phyloP scores from a whole-genome alignment of 2,113 vertebrate species.

The Neodon shergylaensis region DNA sequence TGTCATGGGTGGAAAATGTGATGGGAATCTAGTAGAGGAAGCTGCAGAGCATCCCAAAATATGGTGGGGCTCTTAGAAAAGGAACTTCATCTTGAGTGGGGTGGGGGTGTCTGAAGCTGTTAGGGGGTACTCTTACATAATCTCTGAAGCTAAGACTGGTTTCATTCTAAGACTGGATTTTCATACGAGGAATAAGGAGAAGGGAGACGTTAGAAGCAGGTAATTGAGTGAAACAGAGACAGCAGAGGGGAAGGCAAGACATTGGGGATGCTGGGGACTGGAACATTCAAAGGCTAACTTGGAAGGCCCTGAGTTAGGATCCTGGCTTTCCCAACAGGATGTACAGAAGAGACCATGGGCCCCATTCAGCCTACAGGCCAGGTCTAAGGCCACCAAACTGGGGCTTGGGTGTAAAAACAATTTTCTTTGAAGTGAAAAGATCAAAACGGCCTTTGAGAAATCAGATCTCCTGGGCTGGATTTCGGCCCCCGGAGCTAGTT shows the following conservation, averaged over 20 bases:
- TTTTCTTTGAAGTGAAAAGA: slow-evolving; percentile 85
- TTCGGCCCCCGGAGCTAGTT: slow-evolving; percentile 80
- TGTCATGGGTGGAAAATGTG: neutral
- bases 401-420: neutral
- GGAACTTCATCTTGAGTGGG: neutral
- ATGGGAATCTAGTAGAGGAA: neutral
- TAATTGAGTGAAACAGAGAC: neutral
- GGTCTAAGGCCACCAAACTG: slow-evolving; percentile 22
- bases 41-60: neutral
- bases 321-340: neutral
- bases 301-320: neutral
- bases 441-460: slow-evolving; percentile 85
- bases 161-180: neutral
- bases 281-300: neutral
- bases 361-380: neutral
- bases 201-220: neutral
- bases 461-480: slow-evolving; percentile 82
- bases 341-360: neutral
- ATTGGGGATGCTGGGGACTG: neutral
- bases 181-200: neutral
- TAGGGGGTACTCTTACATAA: neutral
- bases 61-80: neutral
- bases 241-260: neutral
- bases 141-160: neutral
- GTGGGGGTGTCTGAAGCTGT: neutral